Evolutionary conservation across 2,888 invertebrate genomes (phyloP).

Genomic region (Erynnis tages): DNA sequence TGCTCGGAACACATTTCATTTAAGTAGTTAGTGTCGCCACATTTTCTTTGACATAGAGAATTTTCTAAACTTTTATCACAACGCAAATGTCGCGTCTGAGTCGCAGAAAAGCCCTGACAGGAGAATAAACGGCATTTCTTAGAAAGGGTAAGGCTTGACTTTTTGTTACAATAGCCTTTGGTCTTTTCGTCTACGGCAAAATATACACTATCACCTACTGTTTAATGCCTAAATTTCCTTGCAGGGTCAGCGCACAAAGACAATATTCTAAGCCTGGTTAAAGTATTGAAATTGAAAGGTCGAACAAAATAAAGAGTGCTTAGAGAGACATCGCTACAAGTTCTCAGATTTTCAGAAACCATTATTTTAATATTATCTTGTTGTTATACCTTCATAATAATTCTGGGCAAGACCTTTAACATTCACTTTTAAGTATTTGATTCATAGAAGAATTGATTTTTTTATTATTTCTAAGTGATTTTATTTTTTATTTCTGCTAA

Average conservation of each 20-base stretch:
- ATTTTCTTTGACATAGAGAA: neutral
- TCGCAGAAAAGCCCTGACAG: conserved; percentile 5
- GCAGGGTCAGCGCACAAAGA: conserved; percentile 2
- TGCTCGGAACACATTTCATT: too few species aligned
- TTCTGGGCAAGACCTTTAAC: neutral
- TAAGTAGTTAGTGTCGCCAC: neutral
- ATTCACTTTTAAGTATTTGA: too few species aligned
- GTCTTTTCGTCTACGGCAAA: conserved; percentile 2
- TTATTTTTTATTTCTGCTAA: too few species aligned
- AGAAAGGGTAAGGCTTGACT: conserved; percentile 22
- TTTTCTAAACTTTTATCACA: conserved; percentile 11
- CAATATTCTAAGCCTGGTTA: conserved; percentile 12
- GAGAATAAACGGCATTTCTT: conserved; percentile 18
- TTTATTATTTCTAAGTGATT: too few species aligned
- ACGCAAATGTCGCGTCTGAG: conserved; percentile 17
- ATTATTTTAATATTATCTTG: neutral
- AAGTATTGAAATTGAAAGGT: conserved; percentile 16
- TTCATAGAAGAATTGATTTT: too few species aligned
- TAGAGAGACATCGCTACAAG: neutral
- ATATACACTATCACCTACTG: neutral
- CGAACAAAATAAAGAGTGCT: conserved; percentile 8
- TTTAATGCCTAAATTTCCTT: neutral
- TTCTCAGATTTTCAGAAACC: neutral
- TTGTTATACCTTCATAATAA: neutral
- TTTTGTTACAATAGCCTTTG: conserved; percentile 18